phyloP scores from a whole-genome alignment of 2,113 vertebrate genomes.

The Daphoenositta chrysoptera region DNA sequence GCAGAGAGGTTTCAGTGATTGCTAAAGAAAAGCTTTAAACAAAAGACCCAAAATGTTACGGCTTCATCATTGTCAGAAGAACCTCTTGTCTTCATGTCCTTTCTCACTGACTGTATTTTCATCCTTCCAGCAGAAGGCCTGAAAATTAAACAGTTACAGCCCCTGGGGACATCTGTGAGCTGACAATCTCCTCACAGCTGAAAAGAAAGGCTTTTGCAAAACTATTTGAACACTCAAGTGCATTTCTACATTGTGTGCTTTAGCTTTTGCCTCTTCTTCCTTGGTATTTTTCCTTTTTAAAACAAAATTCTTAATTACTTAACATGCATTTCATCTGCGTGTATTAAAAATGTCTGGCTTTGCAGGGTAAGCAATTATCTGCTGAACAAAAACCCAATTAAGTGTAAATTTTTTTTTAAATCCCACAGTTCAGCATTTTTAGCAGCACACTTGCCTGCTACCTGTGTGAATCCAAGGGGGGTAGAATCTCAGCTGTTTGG shows the following conservation, averaged over 20 bases:
- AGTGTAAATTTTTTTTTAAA: neutral
- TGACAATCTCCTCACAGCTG: constrained; percentile 62
- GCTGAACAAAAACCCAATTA: neutral
- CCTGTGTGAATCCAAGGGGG: neutral
- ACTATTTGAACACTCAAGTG: neutral
- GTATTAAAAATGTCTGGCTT: neutral
- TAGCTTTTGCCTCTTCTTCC: neutral
- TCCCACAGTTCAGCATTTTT: neutral
- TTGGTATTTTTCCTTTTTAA: neutral
- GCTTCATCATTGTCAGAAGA: neutral
- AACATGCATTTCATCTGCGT: neutral
- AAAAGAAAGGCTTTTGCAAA: constrained; percentile 41
- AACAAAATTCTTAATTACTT: neutral
- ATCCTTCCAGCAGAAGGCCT: constrained; percentile 41
- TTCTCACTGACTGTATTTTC: constrained; percentile 49
- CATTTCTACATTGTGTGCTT: neutral
- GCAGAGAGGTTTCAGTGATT: neutral
- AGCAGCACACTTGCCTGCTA: neutral
- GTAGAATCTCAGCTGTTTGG: neutral
- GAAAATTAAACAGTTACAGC: constrained; percentile 73
- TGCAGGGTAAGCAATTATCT: neutral
- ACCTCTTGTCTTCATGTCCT: constrained; percentile 1
- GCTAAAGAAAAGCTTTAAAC: neutral
- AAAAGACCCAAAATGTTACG: neutral
- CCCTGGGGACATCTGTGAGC: constrained; percentile 37